Base-by-base conservation (phyloP, 2,797 vertebrate species). In the Liparis tanakae region DNA sequence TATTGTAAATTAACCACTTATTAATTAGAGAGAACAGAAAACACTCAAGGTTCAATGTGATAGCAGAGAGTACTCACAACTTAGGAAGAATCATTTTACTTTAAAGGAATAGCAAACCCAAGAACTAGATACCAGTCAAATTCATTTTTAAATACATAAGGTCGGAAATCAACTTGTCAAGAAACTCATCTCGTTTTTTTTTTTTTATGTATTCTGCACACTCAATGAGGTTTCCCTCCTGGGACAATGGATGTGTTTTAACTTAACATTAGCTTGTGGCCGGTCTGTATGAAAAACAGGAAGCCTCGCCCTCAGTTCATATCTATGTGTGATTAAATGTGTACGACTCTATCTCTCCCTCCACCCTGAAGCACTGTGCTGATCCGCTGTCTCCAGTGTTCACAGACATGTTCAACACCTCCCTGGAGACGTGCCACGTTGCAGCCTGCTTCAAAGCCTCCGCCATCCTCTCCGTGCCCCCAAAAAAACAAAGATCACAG, bases 251-350 rank as follows among this genome's bases (percentile, higher is more conserved):
- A 15, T 43, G 12, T 43, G 6, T 43, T 43, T 15, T 43, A 43
- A 15, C 15, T 44, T 14, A 44, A 44, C 43, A 17, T 44, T 44
- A 17, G 43, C 17, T 41, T 43, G 22, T 36, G 20, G 50, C 10
- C 39, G 15, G 34, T 33, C 30, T 20, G 8, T 57, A 46, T 36
- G 5, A 46, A n/a, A n/a, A 30, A 10, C 54, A 46, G 17, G 14
- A 18, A 18, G 8, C 44, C 44, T 3, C 5, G 5, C 33, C 33
- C 12, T 46, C 14, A 48, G 18, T 58, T 46, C 13, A 6, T 22
- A 67, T 56, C 30, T n/a, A n/a, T 30, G 14, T 44, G 39, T 56
- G 13, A 67, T 56, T 3, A 54, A 66, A 66, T 54, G 41, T 10
- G 30, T 15, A 37, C 17, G 6, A 46, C 44, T 46, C 44, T 46